Percentiles rank a stretch among this genome's conserved stretches.
These are phyloP conservation scores for Pimephales promelas DNA, from an alignment of 2,113 vertebrate species.

Conservation along the genomic window DNA sequence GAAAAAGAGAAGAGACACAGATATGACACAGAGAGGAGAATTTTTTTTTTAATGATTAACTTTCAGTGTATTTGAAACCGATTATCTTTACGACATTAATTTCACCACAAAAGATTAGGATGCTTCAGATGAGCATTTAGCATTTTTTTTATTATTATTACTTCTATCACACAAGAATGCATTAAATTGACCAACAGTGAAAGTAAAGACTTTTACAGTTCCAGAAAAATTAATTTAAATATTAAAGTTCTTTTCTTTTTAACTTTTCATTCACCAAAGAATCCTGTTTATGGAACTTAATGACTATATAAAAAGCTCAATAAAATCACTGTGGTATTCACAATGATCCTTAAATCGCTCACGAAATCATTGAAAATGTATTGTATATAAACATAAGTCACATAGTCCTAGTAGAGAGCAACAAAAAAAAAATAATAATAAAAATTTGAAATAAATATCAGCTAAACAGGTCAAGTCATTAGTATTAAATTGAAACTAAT, in stretches of 20 bases:
- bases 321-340: not conserved
- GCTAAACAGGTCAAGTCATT: not conserved
- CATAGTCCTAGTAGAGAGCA: not conserved
- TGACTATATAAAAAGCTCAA: constrained; percentile 2
- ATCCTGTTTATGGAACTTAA: not conserved
- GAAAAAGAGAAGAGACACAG: not conserved
- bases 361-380: not conserved
- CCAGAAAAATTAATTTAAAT: no score
- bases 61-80: not conserved
- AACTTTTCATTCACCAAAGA: no score
- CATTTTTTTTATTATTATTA: no score
- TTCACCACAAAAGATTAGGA: not conserved
- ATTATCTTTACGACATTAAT: not conserved
- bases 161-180: no score
- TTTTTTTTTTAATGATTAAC: not conserved
- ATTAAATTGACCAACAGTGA: no score
- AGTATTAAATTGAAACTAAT: not conserved
- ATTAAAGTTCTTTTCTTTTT: no score
- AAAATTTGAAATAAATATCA: not conserved
- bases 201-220: no score
- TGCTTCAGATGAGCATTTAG: not conserved
- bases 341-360: not conserved
- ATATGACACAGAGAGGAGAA: not conserved
- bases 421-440: not conserved
- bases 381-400: not conserved